Conservation (phyloP, 1,140 invertebrate species). For the Drosophila pandora region DNA sequence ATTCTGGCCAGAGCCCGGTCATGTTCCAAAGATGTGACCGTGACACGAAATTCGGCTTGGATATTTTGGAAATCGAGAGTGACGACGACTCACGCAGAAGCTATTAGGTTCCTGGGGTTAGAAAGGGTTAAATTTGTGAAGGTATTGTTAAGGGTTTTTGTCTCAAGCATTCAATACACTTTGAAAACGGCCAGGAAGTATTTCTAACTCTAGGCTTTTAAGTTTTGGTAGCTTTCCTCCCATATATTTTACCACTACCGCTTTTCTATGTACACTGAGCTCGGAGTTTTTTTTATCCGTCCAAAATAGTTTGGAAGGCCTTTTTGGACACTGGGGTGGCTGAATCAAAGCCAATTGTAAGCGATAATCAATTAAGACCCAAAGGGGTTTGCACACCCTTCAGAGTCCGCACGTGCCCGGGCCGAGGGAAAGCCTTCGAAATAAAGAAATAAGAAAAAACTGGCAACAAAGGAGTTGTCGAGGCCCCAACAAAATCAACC, state of each 20-base stretch:
- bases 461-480: conserved; percentile 31
- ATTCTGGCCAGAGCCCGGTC: not conserved
- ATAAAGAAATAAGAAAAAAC: conserved; percentile 31
- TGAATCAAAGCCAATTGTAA: conserved; percentile 34
- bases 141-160: too few relatives aligned
- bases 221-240: not conserved
- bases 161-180: too few relatives aligned
- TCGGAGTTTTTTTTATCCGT: not conserved
- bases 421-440: conserved; percentile 16
- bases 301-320: conserved; percentile 50
- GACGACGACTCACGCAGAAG: not conserved
- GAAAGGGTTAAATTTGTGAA: too few relatives aligned
- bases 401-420: conserved; percentile 59
- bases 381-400: conserved; percentile 33
- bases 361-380: conserved; percentile 73
- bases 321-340: conserved; percentile 14
- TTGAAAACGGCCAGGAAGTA: not conserved
- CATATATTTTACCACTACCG: not conserved
- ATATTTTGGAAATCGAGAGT: not conserved
- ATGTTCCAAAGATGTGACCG: not conserved
- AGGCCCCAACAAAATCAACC: conserved; percentile 60
- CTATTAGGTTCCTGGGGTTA: too few relatives aligned
- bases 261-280: too few relatives aligned
- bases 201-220: not conserved
- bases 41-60: conserved; percentile 4